Conservation (phyloP, 2,113 vertebrate species). For the Gallinago undulata region DNA sequence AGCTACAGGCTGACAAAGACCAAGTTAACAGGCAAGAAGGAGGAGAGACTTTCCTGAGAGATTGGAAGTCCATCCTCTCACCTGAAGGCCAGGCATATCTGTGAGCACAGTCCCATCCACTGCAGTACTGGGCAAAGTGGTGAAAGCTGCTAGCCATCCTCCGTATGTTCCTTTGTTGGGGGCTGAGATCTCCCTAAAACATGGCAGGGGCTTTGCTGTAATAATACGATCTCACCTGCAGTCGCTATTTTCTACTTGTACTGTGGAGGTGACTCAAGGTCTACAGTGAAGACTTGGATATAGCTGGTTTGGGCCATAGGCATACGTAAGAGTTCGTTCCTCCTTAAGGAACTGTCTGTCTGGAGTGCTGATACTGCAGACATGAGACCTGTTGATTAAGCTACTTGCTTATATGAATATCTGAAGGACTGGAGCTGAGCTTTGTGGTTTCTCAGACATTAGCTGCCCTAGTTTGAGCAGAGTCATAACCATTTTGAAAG, state of each 20-base stretch:
- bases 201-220: neutral
- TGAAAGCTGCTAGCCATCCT: neutral
- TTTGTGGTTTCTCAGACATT: neutral
- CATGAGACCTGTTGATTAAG: neutral
- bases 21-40: neutral
- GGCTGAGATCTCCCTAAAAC: neutral
- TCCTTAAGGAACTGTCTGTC: neutral
- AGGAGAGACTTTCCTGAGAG: neutral
- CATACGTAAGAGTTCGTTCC: neutral
- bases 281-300: neutral
- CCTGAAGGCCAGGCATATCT: neutral
- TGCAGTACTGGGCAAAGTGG: neutral
- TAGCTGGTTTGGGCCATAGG: neutral
- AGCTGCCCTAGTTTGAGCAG: neutral
- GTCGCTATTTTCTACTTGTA: neutral
- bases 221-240: neutral
- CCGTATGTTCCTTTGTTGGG: rapidly evolving
- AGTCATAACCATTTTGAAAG: neutral
- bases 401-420: neutral
- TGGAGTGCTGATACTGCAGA: neutral
- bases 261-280: neutral
- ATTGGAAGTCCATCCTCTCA: neutral
- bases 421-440: neutral
- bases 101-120: neutral
- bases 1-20: neutral